Base-by-base conservation (phyloP, 53 echinoderm and acorn worm genomes). In the Echinarachnius parma region DNA sequence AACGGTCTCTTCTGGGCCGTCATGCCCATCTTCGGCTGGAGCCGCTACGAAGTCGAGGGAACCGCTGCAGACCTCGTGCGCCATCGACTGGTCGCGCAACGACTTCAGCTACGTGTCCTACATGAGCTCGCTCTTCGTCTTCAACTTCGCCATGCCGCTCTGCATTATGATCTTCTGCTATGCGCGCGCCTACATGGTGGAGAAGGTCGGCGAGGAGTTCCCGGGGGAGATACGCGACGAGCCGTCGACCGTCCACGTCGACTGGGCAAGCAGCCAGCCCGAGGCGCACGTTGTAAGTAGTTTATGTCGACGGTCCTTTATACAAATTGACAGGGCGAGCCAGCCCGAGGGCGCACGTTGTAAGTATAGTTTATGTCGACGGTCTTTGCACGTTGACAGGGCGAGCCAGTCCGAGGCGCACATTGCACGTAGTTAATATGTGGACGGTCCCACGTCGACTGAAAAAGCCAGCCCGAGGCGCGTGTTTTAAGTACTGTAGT, bases 1-100 rank as follows among this genome's bases (percentile, higher is more conserved):
- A 89, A 93, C 45, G 86, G 86, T 8, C 45, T 82, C 19, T 80
- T 93, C 60, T 93, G 93, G 93, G 89, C 93, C 4, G 62, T 93
- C 35, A 69, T 93, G 69, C 93, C 93, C 10, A 67, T 89, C 35
- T 61, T 92, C 32, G 93, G 93, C 48, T 89, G 89, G 93, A 80
- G 82, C 1, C 48, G 76, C 16, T 93, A 89, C 60, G 82, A 55
- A 7, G 47, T 86, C 44, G 86, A 89, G 30, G 15, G 37, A n/a
- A 4, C 57, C 76, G 19, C 31, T 78, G 27, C 34, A 61, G 28
- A 64, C 83, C 31, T 79, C 83, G 10, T 93, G 93, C 48, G 57
- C 84, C 4, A 48, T 93, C 21, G 75, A 93, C 76, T 93, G 86
- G 83, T 76, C 58, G 25, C 44, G 46, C 28, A 83, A 53, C 21